Evolutionary conservation across 2,888 invertebrate species (phyloP).

Genomic region (Rhingia rostrata): DNA sequence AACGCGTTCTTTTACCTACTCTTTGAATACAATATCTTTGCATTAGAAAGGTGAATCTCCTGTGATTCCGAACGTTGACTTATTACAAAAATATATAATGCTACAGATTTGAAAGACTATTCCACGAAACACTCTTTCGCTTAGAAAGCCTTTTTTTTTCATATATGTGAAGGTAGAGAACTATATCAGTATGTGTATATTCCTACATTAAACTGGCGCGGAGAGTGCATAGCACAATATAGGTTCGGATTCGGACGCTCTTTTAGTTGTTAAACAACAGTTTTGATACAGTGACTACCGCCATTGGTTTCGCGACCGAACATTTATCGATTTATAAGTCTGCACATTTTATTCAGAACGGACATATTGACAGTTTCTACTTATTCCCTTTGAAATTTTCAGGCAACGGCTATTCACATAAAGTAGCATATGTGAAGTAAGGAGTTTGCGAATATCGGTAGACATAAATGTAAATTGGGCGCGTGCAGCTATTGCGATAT

Average conservation of each 20-base stretch:
- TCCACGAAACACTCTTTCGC: constrained; percentile 54
- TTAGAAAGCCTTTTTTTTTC: constrained; percentile 47
- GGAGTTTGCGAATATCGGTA: constrained; percentile 78
- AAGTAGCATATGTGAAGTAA: constrained; percentile 74
- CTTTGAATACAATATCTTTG: neutral
- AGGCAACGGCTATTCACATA: constrained; percentile 74
- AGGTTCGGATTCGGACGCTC: constrained; percentile 43
- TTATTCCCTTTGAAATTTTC: constrained; percentile 76
- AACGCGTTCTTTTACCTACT: too few species aligned
- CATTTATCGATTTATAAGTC: constrained; percentile 79
- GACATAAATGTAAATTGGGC: constrained; percentile 83
- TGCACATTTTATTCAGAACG: constrained; percentile 77
- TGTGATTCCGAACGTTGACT: constrained; percentile 44
- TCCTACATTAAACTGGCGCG: constrained; percentile 43
- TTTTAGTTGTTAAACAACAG: constrained; percentile 73
- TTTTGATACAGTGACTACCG: constrained; percentile 73
- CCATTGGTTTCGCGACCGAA: constrained; percentile 70
- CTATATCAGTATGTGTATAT: constrained; percentile 22
- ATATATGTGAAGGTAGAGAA: constrained; percentile 29
- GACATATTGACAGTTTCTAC: constrained; percentile 79
- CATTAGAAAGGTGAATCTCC: constrained; percentile 51
- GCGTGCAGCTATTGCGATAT: constrained; percentile 83
- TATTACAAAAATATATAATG: constrained; percentile 36
- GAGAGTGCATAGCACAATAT: constrained; percentile 34
- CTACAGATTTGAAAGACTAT: constrained; percentile 36